Percentiles rank a stretch among this genome's conserved stretches.
These are phyloP conservation scores for Ochotona curzoniae DNA, from an alignment of 2,113 vertebrate genomes.

Conservation along the genomic window DNA sequence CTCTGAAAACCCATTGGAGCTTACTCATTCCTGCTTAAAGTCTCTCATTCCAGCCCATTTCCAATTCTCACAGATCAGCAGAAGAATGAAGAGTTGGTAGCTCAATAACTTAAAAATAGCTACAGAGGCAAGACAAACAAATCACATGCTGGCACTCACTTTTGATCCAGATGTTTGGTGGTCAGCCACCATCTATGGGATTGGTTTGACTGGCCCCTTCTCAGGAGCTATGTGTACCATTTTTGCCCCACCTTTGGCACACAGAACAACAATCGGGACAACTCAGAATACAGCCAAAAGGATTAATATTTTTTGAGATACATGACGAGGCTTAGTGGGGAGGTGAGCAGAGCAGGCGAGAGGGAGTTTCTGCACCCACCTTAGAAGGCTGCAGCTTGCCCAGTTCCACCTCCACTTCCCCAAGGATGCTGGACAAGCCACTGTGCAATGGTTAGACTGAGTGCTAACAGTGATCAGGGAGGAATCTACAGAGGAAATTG, in stretches of 20 bases:
- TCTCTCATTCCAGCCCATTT: background rate
- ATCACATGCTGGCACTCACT: background rate
- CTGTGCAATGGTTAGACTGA: background rate
- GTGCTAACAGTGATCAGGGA: background rate
- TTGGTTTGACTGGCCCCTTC: background rate
- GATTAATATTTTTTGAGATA: background rate
- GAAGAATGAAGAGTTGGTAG: background rate
- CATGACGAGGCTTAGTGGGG: background rate
- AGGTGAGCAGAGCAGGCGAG: background rate
- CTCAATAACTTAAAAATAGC: background rate
- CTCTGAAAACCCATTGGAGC: background rate
- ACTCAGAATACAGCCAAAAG: background rate
- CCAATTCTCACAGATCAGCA: background rate
- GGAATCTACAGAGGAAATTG: background rate
- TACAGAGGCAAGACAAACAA: background rate
- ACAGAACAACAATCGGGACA: background rate
- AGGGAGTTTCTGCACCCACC: background rate
- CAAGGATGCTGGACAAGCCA: background rate
- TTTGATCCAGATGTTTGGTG: background rate
- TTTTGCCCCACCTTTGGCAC: background rate
- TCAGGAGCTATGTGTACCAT: background rate
- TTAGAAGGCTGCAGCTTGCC: background rate
- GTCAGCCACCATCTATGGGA: rapidly evolving
- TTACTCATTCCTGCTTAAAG: background rate
- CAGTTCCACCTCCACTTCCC: background rate